Percentiles rank a stretch among this genome's conserved stretches.
Conservation (phyloP, 2,888 invertebrate genomes). For the Pelosia muscerda region DNA sequence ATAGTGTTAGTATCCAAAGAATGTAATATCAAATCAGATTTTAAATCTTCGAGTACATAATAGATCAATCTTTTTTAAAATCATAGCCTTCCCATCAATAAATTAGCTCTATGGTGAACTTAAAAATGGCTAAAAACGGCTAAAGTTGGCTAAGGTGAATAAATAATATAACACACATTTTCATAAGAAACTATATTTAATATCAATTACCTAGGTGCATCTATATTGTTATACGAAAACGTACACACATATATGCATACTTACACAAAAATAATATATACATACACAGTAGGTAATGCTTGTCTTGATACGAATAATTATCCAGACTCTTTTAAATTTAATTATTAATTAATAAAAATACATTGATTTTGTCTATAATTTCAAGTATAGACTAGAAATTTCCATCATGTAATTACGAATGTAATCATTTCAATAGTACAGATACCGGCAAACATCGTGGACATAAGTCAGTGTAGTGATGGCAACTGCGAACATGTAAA, state of each 20-base stretch:
- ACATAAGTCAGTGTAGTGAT: no score
- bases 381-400: not conserved
- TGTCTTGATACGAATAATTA: not conserved
- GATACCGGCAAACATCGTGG: no score
- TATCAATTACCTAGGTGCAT: not conserved
- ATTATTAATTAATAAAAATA: not conserved
- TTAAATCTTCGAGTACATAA: no score
- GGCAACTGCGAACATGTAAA: no score
- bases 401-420: not conserved
- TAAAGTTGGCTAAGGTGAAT: not conserved
- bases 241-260: not conserved
- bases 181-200: constrained; percentile 8
- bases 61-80: no score
- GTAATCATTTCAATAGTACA: not conserved
- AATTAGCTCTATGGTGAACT: not conserved
- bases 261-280: not conserved
- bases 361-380: not conserved
- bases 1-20: no score
- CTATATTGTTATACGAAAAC: not conserved
- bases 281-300: not conserved
- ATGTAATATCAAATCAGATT: no score
- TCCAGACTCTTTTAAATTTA: not conserved
- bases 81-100: no score
- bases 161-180: constrained; percentile 1
- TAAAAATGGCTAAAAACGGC: not conserved